A percentile compares a stretch with the other conserved stretches of the same genome.
Evolutionary conservation across 92 coral and sea anemone genomes (phyloP).

Genomic region (Desmophyllum pertusum): DNA sequence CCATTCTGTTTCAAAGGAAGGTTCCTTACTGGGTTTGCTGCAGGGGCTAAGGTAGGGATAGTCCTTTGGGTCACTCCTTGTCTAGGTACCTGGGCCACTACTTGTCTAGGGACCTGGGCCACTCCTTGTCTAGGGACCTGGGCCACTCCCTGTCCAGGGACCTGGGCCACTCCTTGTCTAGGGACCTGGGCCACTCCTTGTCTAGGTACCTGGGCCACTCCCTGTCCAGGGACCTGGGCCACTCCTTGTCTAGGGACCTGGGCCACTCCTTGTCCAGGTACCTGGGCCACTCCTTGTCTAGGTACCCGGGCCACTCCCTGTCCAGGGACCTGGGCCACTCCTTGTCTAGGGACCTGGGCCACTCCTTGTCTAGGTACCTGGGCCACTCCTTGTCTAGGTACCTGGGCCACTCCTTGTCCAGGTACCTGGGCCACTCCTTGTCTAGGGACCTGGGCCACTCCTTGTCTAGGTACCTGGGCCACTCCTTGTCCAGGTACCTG

Average conservation of each 20-base stretch:
- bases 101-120: constrained; percentile 19
- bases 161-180: constrained; percentile 10
- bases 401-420: constrained; percentile 9
- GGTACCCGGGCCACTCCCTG: constrained; percentile 27
- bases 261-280: constrained; percentile 22
- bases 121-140: constrained; percentile 17
- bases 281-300: constrained; percentile 10
- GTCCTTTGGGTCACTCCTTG: constrained; percentile 15
- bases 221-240: constrained; percentile 18
- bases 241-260: constrained; percentile 17
- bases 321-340: constrained; percentile 17
- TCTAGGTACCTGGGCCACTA: constrained; percentile 20
- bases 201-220: constrained; percentile 20
- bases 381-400: constrained; percentile 22
- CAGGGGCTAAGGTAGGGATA: constrained; percentile 18
- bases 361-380: constrained; percentile 19
- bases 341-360: constrained; percentile 19
- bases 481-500: constrained; percentile 18
- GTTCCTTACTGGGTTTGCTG: background rate
- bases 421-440: constrained; percentile 25
- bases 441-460: constrained; percentile 18
- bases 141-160: constrained; percentile 20
- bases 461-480: constrained; percentile 21
- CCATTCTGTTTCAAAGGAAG: constrained; percentile 10
- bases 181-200: constrained; percentile 24